Evolutionary conservation across 2,888 invertebrate genomes (phyloP), one percentile per base, ranked within the genome.

Genomic region (Caenorhabditis imperialis): DNA sequence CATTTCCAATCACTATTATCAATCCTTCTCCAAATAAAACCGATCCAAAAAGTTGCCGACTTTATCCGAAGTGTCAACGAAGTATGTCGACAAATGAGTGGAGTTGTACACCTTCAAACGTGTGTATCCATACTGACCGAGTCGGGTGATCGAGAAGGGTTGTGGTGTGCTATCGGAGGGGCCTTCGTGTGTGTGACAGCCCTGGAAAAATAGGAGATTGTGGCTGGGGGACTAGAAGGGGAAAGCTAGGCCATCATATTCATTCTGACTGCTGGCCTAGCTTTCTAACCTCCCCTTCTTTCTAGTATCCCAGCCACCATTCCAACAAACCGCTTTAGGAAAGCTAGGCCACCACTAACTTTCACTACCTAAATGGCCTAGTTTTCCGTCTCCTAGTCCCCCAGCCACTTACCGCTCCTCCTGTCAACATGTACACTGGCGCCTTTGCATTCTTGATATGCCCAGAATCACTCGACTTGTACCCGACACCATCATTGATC

Each of bases 401-500:
- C n/a, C n/a, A n/a, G n/a, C n/a, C n/a, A 40, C 63, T 47, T 42
- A 77, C 78, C 37, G 79, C 80, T 18, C 71, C 57, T 33, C 80
- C 80, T 14, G 76, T 72, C 27, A 78, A 25, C 8, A 75, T 72
- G 27, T 78, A 80, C 10, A 78, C 70, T 23, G 80, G 80, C 7
- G 80, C 74, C 12, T 61, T 53, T 18, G 78, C 70, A 67, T 80
- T 78, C 22, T 75, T 63, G 16, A 73, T 65, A n/a, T 62, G 58
- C 8, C 62, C 44, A 5, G 53, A 35, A 33, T 71, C 54, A 0
- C 27, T 22, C 1, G 55, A 35, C n/a, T 40, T 58, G 45, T 63
- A 70, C 5, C 54, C 51, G 77, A 85, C 90, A 82, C 92, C 92
- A 89, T 97, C 92, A 89, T 94, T 97, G 75, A 97, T 91, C 3